phyloP scores from a whole-genome alignment of 2,797 vertebrate species.

The Sebastes goodei region DNA sequence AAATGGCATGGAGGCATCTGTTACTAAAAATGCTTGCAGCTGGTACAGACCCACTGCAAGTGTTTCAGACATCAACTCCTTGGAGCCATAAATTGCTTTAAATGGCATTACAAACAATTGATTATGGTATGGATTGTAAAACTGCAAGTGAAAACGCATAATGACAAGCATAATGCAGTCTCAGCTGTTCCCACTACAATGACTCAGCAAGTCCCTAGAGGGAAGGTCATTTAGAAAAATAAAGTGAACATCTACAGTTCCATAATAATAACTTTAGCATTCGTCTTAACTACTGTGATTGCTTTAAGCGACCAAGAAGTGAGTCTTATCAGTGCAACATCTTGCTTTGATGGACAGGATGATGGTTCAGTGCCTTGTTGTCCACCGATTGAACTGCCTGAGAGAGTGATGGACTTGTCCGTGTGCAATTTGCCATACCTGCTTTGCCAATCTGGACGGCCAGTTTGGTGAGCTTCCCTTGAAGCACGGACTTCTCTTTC shows the following conservation, averaged over 20 bases:
- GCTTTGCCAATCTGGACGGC: slow-evolving; percentile 99
- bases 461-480: slow-evolving; percentile 98
- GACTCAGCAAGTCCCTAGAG: slow-evolving; percentile 7
- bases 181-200: background rate
- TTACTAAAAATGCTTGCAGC: slow-evolving; percentile 27
- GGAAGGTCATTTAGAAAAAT: slow-evolving; percentile 2
- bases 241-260: background rate
- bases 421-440: slow-evolving; percentile 78
- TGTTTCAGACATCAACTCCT: slow-evolving; percentile 2
- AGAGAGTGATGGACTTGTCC: slow-evolving; percentile 40
- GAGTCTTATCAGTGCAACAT: slow-evolving; percentile 3
- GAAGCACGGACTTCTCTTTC: slow-evolving; percentile 98
- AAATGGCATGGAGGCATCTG: slow-evolving; percentile 24
- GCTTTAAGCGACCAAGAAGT: slow-evolving; percentile 8
- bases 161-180: background rate
- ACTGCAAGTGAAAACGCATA: background rate
- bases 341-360: slow-evolving; percentile 46
- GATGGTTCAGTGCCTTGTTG: slow-evolving; percentile 30
- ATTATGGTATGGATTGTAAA: background rate
- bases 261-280: slow-evolving; percentile 10
- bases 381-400: slow-evolving; percentile 21
- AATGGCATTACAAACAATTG: background rate
- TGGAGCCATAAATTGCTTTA: background rate
- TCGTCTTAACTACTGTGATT: slow-evolving; percentile 7
- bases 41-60: background rate